Evolutionary conservation across 2,888 invertebrate species (phyloP), one percentile per base, ranked within the genome.

Genomic region (Hydroisotoma schaefferi): DNA sequence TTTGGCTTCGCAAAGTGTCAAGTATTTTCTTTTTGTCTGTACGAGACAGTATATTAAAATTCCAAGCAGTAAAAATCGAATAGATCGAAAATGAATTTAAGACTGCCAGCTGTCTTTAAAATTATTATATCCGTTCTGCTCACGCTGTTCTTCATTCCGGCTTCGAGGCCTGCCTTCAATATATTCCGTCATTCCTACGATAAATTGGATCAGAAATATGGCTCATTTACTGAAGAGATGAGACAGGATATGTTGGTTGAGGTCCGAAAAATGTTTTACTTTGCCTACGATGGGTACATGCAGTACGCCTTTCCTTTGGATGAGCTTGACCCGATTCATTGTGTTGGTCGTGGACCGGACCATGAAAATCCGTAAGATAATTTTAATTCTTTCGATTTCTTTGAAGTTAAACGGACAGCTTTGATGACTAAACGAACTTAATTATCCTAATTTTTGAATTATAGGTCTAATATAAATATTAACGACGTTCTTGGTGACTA

Each of bases 401-500:
- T 33, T 33, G 15, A 33, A 33, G 33, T 33, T 33, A 33, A 15
- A 8, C 33, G 8, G 33, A 33, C 33, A 8, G 8, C 33, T 8
- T 33, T 33, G 15, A 15, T 15, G 33, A 33, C 33, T 33, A 10
- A 33, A 10, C 15, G 8, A 8, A 10, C 15, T 8, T 33, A 33
- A 10, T 33, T 15, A 33, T 10, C 15, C 15, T 33, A 15, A 8
- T 33, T 33, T 33, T 33, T 10, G 8, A 15, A n/a, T n/a, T n/a
- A n/a, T n/a, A 83, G 83, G 62, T 79, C 80, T 57, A 85, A 85
- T 73, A 82, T 84, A 64, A 85, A 84, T 73, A 84, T 84, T 59
- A 85, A 85, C 76, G 84, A 84, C 76, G 83, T 82, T 8, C 76
- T 85, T 3, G 84, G 84, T 40, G 83, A 84, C 73, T 84, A 82